phyloP scores from a whole-genome alignment of 2,797 vertebrate genomes.

The Hafferia zeledoni region DNA sequence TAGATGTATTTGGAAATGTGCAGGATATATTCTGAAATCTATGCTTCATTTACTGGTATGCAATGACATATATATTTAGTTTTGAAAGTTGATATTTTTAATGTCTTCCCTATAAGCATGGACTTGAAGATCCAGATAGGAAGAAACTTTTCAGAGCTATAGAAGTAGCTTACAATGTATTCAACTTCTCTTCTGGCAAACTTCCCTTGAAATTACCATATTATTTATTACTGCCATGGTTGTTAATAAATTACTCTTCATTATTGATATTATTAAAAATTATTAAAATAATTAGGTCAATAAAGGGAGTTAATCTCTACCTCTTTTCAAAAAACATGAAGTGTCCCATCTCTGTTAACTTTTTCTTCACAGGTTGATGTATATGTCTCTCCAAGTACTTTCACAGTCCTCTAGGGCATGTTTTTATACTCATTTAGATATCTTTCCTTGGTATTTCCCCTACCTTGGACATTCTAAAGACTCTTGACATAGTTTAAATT shows the following conservation, averaged over 20 bases:
- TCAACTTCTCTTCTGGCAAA: neutral
- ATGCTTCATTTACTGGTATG: neutral
- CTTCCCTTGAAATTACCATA: neutral
- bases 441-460: neutral
- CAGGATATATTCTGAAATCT: neutral
- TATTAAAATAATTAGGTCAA: neutral
- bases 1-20: neutral
- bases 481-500: neutral
- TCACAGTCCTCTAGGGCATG: neutral
- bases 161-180: neutral
- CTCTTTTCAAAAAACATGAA: neutral
- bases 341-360: neutral
- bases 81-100: neutral
- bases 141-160: neutral
- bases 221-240: neutral
- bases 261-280: neutral
- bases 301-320: neutral
- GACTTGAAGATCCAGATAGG: neutral
- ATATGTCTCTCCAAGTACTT: neutral
- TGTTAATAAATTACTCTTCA: neutral
- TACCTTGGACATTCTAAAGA: neutral
- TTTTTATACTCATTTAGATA: neutral
- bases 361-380: neutral
- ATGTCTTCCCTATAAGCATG: neutral
- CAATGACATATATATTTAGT: neutral